Evolutionary conservation across 2,888 invertebrate genomes (phyloP).

Genomic region (Meloe dianella): DNA sequence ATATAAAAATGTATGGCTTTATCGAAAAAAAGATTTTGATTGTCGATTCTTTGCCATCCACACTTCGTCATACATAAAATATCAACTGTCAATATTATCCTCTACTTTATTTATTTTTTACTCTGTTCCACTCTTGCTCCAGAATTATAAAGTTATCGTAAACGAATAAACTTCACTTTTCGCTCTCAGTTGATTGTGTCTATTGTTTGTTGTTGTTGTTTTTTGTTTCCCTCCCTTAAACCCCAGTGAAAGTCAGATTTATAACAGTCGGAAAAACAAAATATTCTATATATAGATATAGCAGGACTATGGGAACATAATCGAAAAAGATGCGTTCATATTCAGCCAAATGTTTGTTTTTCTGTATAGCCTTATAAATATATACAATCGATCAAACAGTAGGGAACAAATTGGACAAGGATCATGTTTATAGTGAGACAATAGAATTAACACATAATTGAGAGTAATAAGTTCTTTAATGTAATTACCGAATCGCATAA

Average conservation of each 20-base stretch:
- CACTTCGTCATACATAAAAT: conserved; percentile 25
- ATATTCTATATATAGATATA: not conserved
- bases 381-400: not conserved
- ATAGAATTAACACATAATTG: no score
- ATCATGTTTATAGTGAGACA: no score
- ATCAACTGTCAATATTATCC: conserved; percentile 20
- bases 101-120: not conserved
- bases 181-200: not conserved
- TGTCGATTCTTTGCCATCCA: not conserved
- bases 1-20: conserved; percentile 16
- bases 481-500: no score
- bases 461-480: no score
- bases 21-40: conserved; percentile 15
- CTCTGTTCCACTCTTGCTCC: not conserved
- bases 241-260: not conserved
- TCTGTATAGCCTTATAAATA: not conserved
- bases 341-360: not conserved
- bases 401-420: not conserved
- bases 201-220: no score
- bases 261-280: not conserved
- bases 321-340: not conserved
- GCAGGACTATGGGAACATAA: not conserved
- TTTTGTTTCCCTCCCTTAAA: not conserved
- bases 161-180: not conserved
- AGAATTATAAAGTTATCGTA: not conserved